These are phyloP conservation scores for Sternotherus odoratus DNA, from an alignment of 2,797 vertebrate species.

Conservation along the genomic window DNA sequence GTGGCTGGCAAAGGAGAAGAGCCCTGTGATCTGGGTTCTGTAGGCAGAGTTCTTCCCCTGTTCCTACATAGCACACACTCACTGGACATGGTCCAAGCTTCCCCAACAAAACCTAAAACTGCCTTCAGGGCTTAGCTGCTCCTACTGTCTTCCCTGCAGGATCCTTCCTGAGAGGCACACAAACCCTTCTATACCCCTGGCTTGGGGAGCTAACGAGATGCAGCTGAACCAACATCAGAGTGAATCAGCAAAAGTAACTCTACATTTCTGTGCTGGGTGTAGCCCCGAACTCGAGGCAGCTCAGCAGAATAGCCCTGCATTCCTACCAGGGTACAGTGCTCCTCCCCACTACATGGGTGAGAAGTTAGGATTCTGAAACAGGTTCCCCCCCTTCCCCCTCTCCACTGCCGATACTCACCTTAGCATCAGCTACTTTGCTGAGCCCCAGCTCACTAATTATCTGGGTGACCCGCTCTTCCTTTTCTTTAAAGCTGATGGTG, in stretches of 20 bases:
- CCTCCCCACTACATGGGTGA: neutral
- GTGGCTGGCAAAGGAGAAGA: constrained; percentile 36
- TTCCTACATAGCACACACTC: constrained; percentile 32
- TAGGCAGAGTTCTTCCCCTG: neutral
- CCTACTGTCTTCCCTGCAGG: neutral
- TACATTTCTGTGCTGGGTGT: neutral
- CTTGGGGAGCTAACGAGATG: neutral
- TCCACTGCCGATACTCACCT: constrained; percentile 43
- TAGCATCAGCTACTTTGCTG: constrained; percentile 62
- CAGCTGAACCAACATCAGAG: neutral
- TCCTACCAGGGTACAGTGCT: neutral
- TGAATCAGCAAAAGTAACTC: neutral
- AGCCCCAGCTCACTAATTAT: constrained; percentile 66
- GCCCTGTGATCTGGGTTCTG: constrained; percentile 6
- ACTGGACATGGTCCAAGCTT: neutral
- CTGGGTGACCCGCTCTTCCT: constrained; percentile 68
- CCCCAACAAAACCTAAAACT: constrained; percentile 29
- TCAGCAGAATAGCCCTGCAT: neutral
- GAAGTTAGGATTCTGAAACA: neutral
- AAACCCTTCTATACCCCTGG: neutral
- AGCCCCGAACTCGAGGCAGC: neutral
- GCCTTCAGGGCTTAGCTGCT: neutral
- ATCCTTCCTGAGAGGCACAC: neutral
- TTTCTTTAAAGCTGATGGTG: constrained; percentile 59
- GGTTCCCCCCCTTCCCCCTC: neutral